Evolutionary conservation across 1,140 invertebrate species (phyloP), one percentile per base, ranked within the genome.

Genomic region (Marisa cornuarietis): DNA sequence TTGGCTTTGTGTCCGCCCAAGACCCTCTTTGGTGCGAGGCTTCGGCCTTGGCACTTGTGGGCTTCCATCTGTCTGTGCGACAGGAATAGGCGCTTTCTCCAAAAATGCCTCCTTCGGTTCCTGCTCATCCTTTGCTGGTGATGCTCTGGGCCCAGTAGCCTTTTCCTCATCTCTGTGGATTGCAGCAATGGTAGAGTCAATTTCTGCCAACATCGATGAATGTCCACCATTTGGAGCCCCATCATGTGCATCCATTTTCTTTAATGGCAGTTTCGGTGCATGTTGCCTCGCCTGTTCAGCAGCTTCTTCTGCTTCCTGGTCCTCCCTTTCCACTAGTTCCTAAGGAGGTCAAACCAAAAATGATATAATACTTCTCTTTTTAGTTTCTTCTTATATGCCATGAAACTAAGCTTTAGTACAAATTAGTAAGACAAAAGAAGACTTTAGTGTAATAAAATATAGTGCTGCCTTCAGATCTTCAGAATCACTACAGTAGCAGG

Each of bases 131-230:
- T 58, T 58, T 18, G 54, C 11, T 58, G 54, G 68, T 4, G 63
- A n/a, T 77, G 66, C 76, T 63, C 76, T n/a, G 42, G 76, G 68
- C 0, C 16, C 54, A 14, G 54, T 58, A 26, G 6, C 31, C 18
- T 54, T 54, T 42, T 54, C 71, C 51, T 73, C 71, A 14, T 54
- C 54, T 22, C 14, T 20, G 72, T 82, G 81, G 49, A 82, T 62
- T 14, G 76, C 71, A 5, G 78, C 77, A 18, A 79, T 62, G 26
- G 81, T 79, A 18, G 58, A 52, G 58, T 82, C 81, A 72, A 79
- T 82, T 26, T 82, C 81, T 31, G 63, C 78, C 73, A 82, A 73
- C 78, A 79, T 79, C 13, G 81, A 82, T 63, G 72, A 76, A 31
- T 78, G 54, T 58, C 54, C 54, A 58, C 11, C 16, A 18, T 58